Percentiles rank a stretch among this genome's conserved stretches.
Conservation (phyloP, 2,888 invertebrate species). For the Xanthia icteritia region DNA sequence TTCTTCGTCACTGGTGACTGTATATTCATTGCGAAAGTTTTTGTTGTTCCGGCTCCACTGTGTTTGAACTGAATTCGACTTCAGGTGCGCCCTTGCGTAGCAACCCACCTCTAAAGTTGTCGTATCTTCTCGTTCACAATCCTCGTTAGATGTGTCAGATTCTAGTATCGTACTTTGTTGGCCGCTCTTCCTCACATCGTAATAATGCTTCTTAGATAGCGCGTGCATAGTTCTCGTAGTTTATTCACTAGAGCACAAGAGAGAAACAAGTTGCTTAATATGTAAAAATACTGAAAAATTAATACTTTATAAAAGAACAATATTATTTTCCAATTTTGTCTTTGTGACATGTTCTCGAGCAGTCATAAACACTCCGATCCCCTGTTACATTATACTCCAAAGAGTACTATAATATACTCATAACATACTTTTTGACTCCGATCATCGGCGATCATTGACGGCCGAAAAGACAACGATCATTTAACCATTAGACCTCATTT, state of each 20-base stretch:
- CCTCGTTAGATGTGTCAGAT: slow-evolving; percentile 25
- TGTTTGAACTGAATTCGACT: slow-evolving; percentile 48
- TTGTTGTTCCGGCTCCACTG: slow-evolving; percentile 8
- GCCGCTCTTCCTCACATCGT: slow-evolving; percentile 41
- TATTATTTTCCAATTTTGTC: slow-evolving; percentile 7
- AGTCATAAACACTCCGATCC: too few relatives aligned
- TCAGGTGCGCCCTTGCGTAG: slow-evolving; percentile 37
- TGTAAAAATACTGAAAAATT: slow-evolving; percentile 25
- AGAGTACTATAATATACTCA: too few relatives aligned
- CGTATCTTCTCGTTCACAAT: not conserved
- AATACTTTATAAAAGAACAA: slow-evolving; percentile 14
- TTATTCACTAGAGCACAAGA: not conserved
- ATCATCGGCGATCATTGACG: not conserved
- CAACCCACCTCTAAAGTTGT: slow-evolving; percentile 52
- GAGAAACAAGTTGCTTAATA: slow-evolving; percentile 4
- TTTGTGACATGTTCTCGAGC: slow-evolving; percentile 7
- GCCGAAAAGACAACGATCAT: not conserved
- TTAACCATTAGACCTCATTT: not conserved
- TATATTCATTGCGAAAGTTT: slow-evolving; percentile 56
- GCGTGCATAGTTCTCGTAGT: slow-evolving; percentile 36
- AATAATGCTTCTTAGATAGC: slow-evolving; percentile 36
- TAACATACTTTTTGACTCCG: too few relatives aligned
- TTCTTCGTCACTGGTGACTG: slow-evolving; percentile 27
- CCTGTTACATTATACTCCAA: too few relatives aligned
- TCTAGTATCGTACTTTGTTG: slow-evolving; percentile 54